phyloP scores from a whole-genome alignment of 1,140 invertebrate genomes.

The Cherax destructor region DNA sequence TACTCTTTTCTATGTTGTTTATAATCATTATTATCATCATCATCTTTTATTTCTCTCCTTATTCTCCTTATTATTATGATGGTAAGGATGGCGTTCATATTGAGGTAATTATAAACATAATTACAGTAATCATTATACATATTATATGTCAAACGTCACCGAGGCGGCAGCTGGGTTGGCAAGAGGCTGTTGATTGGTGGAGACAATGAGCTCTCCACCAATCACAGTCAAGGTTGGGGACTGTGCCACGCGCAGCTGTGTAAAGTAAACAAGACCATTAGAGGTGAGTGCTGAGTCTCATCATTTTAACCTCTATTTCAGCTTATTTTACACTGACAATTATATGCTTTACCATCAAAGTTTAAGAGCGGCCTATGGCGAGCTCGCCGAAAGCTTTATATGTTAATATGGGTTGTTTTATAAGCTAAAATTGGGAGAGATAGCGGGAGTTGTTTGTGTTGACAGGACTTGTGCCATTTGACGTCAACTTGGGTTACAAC shows the following conservation, averaged over 20 bases:
- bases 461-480: neutral
- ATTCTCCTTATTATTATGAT: too few species aligned
- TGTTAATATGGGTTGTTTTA: neutral
- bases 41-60: too few species aligned
- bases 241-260: slow-evolving; percentile 37
- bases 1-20: too few species aligned
- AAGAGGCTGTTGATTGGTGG: slow-evolving; percentile 8
- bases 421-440: too few species aligned
- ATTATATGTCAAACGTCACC: neutral
- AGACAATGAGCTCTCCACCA: slow-evolving; percentile 6
- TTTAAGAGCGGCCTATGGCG: neutral
- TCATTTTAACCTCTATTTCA: neutral
- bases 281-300: neutral
- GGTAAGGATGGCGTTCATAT: too few species aligned
- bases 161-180: neutral
- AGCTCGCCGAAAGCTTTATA: neutral
- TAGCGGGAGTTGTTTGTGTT: neutral
- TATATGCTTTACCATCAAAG: neutral
- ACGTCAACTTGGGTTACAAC: neutral
- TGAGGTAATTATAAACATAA: too few species aligned
- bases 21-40: too few species aligned
- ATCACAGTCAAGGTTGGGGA: slow-evolving; percentile 9
- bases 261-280: slow-evolving; percentile 28
- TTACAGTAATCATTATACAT: too few species aligned
- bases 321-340: neutral